phyloP scores from a whole-genome alignment of 2,888 invertebrate genomes.

The Thera obeliscata region DNA sequence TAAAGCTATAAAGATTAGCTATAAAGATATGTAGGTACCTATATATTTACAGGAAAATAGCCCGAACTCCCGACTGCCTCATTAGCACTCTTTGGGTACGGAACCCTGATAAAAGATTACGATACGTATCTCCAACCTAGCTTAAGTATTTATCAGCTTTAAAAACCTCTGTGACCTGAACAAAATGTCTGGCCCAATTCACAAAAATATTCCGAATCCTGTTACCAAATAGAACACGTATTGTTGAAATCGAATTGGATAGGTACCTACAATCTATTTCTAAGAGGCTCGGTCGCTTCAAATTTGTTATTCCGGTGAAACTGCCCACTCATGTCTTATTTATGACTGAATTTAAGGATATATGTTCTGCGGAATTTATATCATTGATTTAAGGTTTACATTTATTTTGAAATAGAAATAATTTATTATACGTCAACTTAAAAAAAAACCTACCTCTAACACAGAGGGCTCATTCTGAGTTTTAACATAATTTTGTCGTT shows the following conservation, averaged over 20 bases:
- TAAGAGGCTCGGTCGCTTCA: neutral
- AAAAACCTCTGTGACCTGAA: neutral
- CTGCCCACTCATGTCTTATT: slow-evolving; percentile 20
- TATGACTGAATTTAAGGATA: slow-evolving; percentile 13
- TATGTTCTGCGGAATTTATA: too few relatives aligned
- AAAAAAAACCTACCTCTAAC: too few relatives aligned
- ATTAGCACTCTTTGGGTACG: neutral
- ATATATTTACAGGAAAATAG: too few relatives aligned
- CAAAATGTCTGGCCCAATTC: neutral
- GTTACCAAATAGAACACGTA: slow-evolving; percentile 28
- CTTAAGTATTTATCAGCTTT: neutral
- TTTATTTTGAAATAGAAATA: too few relatives aligned
- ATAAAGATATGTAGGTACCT: too few relatives aligned
- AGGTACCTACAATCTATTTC: neutral
- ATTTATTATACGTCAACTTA: too few relatives aligned
- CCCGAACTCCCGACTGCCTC: neutral
- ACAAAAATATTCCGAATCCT: slow-evolving; percentile 23
- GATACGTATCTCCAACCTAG: neutral
- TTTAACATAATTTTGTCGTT: too few relatives aligned
- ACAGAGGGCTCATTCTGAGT: too few relatives aligned
- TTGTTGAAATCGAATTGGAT: slow-evolving; percentile 14
- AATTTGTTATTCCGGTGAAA: slow-evolving; percentile 13
- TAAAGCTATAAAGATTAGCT: too few relatives aligned
- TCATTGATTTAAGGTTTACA: too few relatives aligned
- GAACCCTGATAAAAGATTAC: neutral